phyloP scores from a whole-genome alignment of 2,797 vertebrate genomes.

The Phalloptychus januarius region DNA sequence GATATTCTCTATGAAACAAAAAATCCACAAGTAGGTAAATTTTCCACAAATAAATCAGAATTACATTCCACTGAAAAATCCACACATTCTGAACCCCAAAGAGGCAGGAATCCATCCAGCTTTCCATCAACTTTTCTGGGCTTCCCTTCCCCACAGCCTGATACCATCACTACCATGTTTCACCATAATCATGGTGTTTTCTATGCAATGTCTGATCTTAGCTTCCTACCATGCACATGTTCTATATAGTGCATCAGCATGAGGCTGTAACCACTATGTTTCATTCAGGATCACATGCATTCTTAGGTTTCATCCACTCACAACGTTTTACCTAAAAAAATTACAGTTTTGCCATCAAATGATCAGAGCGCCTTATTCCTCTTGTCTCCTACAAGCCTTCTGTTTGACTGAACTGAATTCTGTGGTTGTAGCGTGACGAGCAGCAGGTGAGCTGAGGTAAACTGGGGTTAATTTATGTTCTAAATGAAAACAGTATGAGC shows the following conservation, averaged over 20 bases:
- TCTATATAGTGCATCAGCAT: too few species aligned
- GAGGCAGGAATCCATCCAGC: too few species aligned
- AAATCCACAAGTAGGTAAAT: too few species aligned
- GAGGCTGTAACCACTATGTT: too few species aligned
- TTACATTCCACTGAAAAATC: too few species aligned
- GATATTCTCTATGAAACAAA: too few species aligned
- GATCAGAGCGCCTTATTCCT: neutral
- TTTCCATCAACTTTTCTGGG: neutral
- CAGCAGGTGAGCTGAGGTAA: slow-evolving; percentile 56
- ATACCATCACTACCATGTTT: neutral
- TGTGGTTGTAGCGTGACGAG: neutral
- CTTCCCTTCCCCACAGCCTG: neutral
- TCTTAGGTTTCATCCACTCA: neutral
- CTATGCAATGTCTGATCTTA: too few species aligned
- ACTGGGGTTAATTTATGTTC: slow-evolving; percentile 67
- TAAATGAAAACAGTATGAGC: slow-evolving; percentile 48
- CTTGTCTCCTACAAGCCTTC: neutral
- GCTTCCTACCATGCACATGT: too few species aligned
- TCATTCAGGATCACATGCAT: neutral
- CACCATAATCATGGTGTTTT: neutral
- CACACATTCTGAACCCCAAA: too few species aligned
- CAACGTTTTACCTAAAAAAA: neutral
- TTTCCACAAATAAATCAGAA: too few species aligned
- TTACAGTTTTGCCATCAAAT: neutral
- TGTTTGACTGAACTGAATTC: neutral